phyloP scores from a whole-genome alignment of 2,888 invertebrate genomes.

The Schizotus pectinicornis region DNA sequence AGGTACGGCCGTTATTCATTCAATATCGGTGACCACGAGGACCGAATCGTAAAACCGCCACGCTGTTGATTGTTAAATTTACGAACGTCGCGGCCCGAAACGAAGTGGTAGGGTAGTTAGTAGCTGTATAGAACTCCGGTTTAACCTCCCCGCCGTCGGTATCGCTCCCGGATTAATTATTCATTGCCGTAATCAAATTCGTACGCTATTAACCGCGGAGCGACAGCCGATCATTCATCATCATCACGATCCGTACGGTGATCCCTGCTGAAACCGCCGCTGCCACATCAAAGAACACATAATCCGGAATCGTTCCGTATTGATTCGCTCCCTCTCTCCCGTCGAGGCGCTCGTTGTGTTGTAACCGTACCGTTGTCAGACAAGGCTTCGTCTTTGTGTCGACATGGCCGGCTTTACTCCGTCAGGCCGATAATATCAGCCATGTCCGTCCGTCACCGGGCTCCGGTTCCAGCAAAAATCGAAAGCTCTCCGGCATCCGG shows the following conservation, averaged over 20 bases:
- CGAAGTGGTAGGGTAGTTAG: slow-evolving; percentile 2
- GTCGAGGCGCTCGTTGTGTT: slow-evolving; percentile 5
- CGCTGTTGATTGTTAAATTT: no score
- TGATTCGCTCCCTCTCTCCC: slow-evolving; percentile 18
- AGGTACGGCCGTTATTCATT: no score
- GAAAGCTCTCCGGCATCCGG: no score
- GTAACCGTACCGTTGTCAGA: not conserved
- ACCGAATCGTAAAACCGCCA: no score
- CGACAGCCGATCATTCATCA: slow-evolving; percentile 22
- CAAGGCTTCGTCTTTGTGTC: slow-evolving; percentile 12
- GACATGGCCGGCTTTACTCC: not conserved
- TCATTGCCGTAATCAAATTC: slow-evolving; percentile 19
- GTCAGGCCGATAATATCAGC: no score
- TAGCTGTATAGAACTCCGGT: not conserved
- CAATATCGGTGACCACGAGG: no score
- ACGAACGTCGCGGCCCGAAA: not conserved
- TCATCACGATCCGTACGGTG: slow-evolving; percentile 3
- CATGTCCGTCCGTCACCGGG: no score
- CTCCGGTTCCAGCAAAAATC: no score
- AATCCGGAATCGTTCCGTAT: slow-evolving; percentile 22
- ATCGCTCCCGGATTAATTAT: slow-evolving; percentile 1
- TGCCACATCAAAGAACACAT: slow-evolving; percentile 9
- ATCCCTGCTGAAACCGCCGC: slow-evolving; percentile 3
- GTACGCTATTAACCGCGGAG: slow-evolving; percentile 13
- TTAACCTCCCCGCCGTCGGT: slow-evolving; percentile 5